Conservation (phyloP, 2,888 invertebrate genomes). For the Drosophila prolongata region DNA sequence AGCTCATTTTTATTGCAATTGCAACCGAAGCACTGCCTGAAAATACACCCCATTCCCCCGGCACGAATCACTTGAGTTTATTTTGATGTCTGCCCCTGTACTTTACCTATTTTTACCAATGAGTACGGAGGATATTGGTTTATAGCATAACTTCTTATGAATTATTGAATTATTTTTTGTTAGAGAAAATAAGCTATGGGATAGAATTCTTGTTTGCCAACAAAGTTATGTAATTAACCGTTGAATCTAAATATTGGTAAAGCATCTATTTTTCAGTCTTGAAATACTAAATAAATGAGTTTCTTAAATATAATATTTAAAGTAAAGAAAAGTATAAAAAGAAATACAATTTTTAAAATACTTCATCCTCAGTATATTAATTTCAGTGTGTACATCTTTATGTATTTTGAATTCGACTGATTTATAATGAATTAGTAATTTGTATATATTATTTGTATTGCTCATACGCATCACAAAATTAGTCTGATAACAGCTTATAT, state of each 20-base stretch:
- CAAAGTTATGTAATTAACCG: too few relatives aligned
- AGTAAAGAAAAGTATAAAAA: too few relatives aligned
- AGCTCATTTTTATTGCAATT: not conserved
- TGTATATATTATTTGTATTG: not conserved
- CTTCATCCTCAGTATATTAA: too few relatives aligned
- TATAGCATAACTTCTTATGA: not conserved
- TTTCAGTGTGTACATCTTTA: too few relatives aligned
- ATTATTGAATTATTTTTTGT: not conserved
- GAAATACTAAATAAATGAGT: too few relatives aligned
- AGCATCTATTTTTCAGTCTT: too few relatives aligned
- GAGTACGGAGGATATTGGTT: conserved; percentile 4
- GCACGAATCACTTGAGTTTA: conserved; percentile 16
- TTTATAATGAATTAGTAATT: not conserved
- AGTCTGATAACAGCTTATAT: not conserved
- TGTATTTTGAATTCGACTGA: not conserved
- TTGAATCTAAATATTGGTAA: too few relatives aligned
- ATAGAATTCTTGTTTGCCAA: too few relatives aligned
- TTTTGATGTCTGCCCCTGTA: conserved; percentile 8
- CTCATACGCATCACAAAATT: not conserved
- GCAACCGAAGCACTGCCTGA: conserved; percentile 6
- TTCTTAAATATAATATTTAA: too few relatives aligned
- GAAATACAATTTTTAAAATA: too few relatives aligned
- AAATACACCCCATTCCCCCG: conserved; percentile 7
- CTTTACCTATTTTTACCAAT: not conserved
- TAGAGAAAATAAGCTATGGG: too few relatives aligned